phyloP scores from a whole-genome alignment of 2,113 vertebrate genomes.

The Paedocypris sp. region DNA sequence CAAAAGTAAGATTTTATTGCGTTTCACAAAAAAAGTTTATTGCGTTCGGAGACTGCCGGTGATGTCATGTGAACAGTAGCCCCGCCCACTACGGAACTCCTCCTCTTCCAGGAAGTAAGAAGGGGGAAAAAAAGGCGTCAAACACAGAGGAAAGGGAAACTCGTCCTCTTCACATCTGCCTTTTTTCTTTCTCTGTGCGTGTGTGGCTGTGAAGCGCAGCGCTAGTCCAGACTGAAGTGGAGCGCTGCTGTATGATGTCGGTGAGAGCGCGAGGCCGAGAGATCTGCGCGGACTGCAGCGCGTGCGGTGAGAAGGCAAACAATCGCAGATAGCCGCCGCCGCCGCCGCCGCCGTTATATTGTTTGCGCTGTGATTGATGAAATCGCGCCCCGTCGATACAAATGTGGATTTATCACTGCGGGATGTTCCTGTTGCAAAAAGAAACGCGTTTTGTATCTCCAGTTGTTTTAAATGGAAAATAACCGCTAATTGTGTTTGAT shows the following conservation, averaged over 20 bases:
- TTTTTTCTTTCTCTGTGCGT: background rate
- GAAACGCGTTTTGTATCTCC: too few species aligned
- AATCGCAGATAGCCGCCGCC: constrained; percentile 42
- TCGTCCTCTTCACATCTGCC: background rate
- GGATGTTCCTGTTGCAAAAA: too few species aligned
- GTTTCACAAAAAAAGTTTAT: too few species aligned
- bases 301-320: constrained; percentile 64
- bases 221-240: background rate
- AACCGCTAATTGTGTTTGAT: too few species aligned
- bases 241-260: constrained; percentile 61
- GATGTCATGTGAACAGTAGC: background rate
- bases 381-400: too few species aligned
- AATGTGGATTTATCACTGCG: too few species aligned
- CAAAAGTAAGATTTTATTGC: too few species aligned
- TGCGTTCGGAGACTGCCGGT: background rate
- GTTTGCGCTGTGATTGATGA: too few species aligned
- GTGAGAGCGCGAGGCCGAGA: constrained; percentile 85
- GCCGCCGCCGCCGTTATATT: constrained; percentile 25
- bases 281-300: constrained; percentile 89
- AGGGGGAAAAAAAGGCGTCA: constrained; percentile 1
- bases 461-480: too few species aligned
- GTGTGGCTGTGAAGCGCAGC: background rate
- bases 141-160: background rate
- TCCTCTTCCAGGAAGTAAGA: constrained; percentile 7
- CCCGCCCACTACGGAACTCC: background rate